Evolutionary conservation across 2,888 invertebrate species (phyloP).

Genomic region (Orthosia cruda): DNA sequence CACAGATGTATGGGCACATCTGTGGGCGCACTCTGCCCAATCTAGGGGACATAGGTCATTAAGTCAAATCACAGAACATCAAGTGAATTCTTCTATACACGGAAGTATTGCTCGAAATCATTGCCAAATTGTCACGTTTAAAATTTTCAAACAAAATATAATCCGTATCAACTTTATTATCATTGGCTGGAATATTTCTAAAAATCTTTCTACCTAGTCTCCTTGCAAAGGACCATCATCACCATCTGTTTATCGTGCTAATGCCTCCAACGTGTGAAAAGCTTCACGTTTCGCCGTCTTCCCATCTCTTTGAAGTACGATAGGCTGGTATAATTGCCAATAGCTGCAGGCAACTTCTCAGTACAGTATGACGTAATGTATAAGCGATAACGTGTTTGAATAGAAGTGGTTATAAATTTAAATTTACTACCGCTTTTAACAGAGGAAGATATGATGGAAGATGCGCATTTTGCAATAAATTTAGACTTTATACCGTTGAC

Average conservation of each 20-base stretch:
- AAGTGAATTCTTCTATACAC: neutral
- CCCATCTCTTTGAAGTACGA: constrained; percentile 85
- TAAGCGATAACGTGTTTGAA: constrained; percentile 47
- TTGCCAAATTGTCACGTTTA: neutral
- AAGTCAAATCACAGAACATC: neutral
- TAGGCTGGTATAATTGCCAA: constrained; percentile 88
- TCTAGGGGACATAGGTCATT: too few relatives aligned
- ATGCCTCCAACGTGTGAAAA: constrained; percentile 76
- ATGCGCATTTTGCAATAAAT: constrained; percentile 32
- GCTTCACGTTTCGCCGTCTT: constrained; percentile 75
- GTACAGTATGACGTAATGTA: constrained; percentile 62
- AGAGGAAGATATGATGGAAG: constrained; percentile 20
- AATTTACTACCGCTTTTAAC: constrained; percentile 49
- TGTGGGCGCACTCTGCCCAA: too few relatives aligned
- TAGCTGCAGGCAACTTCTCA: constrained; percentile 84
- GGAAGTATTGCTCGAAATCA: neutral
- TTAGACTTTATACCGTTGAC: constrained; percentile 19
- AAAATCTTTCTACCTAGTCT: neutral
- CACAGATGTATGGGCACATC: too few relatives aligned
- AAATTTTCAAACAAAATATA: neutral
- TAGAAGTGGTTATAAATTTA: constrained; percentile 39
- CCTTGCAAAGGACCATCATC: constrained; percentile 49
- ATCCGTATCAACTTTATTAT: neutral
- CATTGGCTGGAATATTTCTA: neutral
- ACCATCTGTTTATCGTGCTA: constrained; percentile 70